A percentile compares a stretch with the other conserved stretches of the same genome.
phyloP scores from a whole-genome alignment of 53 echinoderm and acorn worm genomes.

The Crossaster papposus region DNA sequence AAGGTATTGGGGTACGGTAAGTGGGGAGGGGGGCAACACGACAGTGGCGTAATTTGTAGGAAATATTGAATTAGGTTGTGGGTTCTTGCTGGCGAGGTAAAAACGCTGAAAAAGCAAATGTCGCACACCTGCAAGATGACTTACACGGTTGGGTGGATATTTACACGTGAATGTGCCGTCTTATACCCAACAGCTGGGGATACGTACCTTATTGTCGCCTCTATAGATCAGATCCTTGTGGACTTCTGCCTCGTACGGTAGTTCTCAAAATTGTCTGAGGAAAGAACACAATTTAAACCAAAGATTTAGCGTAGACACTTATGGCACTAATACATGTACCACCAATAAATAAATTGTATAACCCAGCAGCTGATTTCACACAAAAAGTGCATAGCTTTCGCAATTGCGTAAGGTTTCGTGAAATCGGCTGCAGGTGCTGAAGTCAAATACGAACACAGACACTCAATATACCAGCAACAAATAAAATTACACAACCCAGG shows the following conservation, averaged over 20 bases:
- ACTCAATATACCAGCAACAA: not conserved
- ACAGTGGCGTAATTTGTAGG: conserved; percentile 58
- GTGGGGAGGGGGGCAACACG: not conserved
- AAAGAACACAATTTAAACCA: not conserved
- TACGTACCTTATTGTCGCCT: not conserved
- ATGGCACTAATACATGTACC: not conserved
- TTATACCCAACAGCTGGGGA: not conserved
- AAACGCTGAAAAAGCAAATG: not conserved
- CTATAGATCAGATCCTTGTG: not conserved
- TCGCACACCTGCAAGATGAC: not conserved
- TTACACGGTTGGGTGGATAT: not conserved
- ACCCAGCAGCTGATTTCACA: too few relatives aligned
- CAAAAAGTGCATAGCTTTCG: too few relatives aligned
- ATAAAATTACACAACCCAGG: not conserved
- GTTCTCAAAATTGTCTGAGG: not conserved
- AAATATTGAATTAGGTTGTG: conserved; percentile 64
- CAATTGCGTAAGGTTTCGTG: too few relatives aligned
- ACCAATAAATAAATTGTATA: too few relatives aligned
- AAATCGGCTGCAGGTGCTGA: too few relatives aligned
- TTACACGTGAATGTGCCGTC: not conserved
- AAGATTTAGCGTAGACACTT: not conserved
- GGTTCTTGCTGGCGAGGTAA: not conserved
- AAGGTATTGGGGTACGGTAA: conserved; percentile 36
- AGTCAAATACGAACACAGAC: too few relatives aligned
- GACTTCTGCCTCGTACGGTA: too few relatives aligned